Conservation (phyloP, 2,888 invertebrate species). For the Boloria euphrosyne region DNA sequence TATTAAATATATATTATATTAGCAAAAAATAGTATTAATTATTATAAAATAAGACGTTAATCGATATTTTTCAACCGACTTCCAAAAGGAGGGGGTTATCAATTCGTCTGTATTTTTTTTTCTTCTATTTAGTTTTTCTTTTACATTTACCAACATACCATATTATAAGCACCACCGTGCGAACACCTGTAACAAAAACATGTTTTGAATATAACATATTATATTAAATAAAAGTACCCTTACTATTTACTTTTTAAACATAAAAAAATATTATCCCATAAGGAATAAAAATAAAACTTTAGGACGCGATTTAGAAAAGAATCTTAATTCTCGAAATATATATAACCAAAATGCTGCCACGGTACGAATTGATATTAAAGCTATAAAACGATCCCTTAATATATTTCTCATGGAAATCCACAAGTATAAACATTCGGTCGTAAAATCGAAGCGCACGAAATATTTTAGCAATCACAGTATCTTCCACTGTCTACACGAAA, state of each 20-base stretch:
- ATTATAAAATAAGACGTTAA: too few relatives aligned
- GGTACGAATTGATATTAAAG: slow-evolving; percentile 2
- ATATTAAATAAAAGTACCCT: too few relatives aligned
- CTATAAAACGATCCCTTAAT: slow-evolving; percentile 27
- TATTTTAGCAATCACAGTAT: slow-evolving; percentile 24
- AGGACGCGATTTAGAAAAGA: not conserved
- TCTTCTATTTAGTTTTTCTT: not conserved
- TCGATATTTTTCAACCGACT: too few relatives aligned
- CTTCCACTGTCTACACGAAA: slow-evolving; percentile 27
- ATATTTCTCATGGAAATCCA: slow-evolving; percentile 28
- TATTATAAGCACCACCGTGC: slow-evolving; percentile 18
- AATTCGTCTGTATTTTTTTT: too few relatives aligned
- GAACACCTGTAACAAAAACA: slow-evolving; percentile 31
- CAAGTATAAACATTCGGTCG: slow-evolving; percentile 18
- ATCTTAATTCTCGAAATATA: not conserved
- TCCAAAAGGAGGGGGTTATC: too few relatives aligned
- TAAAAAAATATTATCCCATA: not conserved
- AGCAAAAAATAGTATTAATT: too few relatives aligned
- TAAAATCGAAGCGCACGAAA: slow-evolving; percentile 35
- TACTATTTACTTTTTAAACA: not conserved
- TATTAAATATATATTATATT: too few relatives aligned
- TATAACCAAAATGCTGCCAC: not conserved
- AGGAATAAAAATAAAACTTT: not conserved
- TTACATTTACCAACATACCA: slow-evolving; percentile 19
- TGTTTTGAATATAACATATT: not conserved